These are phyloP conservation scores for Camponotus fellah DNA, from an alignment of 2,888 invertebrate genomes.

Conservation along the genomic window DNA sequence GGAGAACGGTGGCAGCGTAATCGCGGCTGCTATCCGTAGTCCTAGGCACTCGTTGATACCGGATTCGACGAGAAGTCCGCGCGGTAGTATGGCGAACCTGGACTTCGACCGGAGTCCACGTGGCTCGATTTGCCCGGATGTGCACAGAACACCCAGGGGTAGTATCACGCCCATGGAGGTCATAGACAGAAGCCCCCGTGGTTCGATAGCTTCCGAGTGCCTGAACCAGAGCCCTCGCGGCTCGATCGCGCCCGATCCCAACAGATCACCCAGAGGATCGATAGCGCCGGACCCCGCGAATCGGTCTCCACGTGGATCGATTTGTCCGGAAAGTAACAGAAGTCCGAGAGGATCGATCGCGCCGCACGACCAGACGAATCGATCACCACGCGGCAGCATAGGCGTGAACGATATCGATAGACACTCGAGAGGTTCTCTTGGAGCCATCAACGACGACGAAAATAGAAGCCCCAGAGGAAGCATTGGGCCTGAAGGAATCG, in stretches of 20 bases:
- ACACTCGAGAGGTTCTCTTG: slow-evolving; percentile 81
- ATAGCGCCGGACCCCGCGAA: slow-evolving; percentile 75
- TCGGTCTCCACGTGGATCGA: slow-evolving; percentile 87
- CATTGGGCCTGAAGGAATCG: slow-evolving; percentile 86
- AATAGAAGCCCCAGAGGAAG: slow-evolving; percentile 88
- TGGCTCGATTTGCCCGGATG: slow-evolving; percentile 89
- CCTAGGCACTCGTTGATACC: slow-evolving; percentile 89
- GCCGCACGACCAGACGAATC: slow-evolving; percentile 65
- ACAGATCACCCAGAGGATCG: slow-evolving; percentile 86
- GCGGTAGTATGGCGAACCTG: slow-evolving; percentile 86
- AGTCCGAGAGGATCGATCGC: slow-evolving; percentile 89
- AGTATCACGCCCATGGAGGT: slow-evolving; percentile 76
- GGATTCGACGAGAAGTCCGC: slow-evolving; percentile 88
- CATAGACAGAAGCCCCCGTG: slow-evolving; percentile 88
- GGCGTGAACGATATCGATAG: slow-evolving; percentile 86
- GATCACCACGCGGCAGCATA: slow-evolving; percentile 86
- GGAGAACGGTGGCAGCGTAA: slow-evolving; percentile 78
- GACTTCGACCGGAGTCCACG: slow-evolving; percentile 89
- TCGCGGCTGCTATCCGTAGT: slow-evolving; percentile 86
- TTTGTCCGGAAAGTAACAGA: slow-evolving; percentile 87
- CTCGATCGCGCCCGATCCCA: slow-evolving; percentile 79
- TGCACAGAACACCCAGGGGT: slow-evolving; percentile 87
- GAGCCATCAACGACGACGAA: slow-evolving; percentile 69
- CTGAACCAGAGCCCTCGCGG: slow-evolving; percentile 86
- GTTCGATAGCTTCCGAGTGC: slow-evolving; percentile 87